Percentiles rank a stretch among this genome's conserved stretches.
phyloP scores from a whole-genome alignment of 2,888 invertebrate species.

The Branchipolynoe longqiensis region DNA sequence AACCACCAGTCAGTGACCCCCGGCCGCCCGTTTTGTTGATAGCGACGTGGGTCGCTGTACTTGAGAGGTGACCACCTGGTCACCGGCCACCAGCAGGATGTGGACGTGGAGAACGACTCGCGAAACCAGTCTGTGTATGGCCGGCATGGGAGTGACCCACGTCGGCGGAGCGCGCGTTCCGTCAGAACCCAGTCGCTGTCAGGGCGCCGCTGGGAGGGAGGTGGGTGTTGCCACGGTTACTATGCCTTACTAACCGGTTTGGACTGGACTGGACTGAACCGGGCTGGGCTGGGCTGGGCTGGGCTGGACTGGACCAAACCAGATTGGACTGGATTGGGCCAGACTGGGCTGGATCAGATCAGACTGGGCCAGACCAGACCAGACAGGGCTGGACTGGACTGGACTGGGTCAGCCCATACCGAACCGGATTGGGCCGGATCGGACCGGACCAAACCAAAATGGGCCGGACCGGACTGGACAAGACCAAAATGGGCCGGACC shows the following conservation, averaged over 20 bases:
- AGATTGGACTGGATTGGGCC: no score
- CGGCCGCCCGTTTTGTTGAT: constrained; percentile 26
- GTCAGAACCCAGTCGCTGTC: constrained; percentile 28
- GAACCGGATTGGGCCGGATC: no score
- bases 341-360: no score
- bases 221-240: constrained; percentile 18
- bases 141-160: constrained; percentile 60
- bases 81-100: constrained; percentile 1
- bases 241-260: constrained; percentile 42
- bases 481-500: no score
- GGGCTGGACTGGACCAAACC: no score
- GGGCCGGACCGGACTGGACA: no score
- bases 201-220: constrained; percentile 57
- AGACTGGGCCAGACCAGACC: no score
- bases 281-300: no score
- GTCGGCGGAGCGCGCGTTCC: constrained; percentile 60
- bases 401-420: no score
- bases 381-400: no score
- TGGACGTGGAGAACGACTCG: constrained; percentile 28
- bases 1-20: constrained; percentile 6
- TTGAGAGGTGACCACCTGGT: constrained; percentile 20
- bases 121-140: constrained; percentile 51
- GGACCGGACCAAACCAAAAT: no score
- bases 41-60: constrained; percentile 14
- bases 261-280: no score